Evolutionary conservation across 2,113 vertebrate species (phyloP).

Genomic region (Clarias macrocephalus): DNA sequence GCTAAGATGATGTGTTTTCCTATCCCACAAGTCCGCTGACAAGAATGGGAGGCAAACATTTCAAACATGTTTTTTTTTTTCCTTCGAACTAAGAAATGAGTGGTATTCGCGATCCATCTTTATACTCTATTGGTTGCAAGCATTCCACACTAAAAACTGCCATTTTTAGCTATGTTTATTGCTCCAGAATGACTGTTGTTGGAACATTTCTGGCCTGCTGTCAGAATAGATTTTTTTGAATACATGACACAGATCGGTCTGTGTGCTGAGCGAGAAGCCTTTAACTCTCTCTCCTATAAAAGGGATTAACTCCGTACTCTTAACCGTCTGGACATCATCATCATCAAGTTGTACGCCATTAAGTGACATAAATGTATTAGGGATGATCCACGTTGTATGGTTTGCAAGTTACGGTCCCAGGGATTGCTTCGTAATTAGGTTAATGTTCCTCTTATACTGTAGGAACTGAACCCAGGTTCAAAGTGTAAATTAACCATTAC

Average conservation of each 20-base stretch:
- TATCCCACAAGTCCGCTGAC: constrained; percentile 8
- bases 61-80: too few relatives aligned
- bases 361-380: constrained; percentile 10
- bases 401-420: not conserved
- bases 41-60: not conserved
- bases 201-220: constrained; percentile 8
- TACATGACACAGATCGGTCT: not conserved
- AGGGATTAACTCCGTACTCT: not conserved
- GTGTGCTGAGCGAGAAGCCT: not conserved
- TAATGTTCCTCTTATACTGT: too few relatives aligned
- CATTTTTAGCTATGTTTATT: constrained; percentile 4
- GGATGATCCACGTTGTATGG: not conserved
- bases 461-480: not conserved
- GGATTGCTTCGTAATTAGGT: not conserved
- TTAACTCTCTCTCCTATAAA: constrained; percentile 5
- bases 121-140: constrained; percentile 7
- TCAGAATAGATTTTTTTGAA: not conserved
- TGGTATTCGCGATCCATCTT: constrained; percentile 12
- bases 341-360: not conserved
- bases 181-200: not conserved
- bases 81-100: constrained; percentile 2
- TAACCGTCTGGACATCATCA: constrained; percentile 1
- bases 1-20: not conserved
- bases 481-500: not conserved
- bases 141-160: constrained; percentile 18